Evolutionary conservation across 2,888 invertebrate species (phyloP).

Genomic region (Himalopsyche tibetana): DNA sequence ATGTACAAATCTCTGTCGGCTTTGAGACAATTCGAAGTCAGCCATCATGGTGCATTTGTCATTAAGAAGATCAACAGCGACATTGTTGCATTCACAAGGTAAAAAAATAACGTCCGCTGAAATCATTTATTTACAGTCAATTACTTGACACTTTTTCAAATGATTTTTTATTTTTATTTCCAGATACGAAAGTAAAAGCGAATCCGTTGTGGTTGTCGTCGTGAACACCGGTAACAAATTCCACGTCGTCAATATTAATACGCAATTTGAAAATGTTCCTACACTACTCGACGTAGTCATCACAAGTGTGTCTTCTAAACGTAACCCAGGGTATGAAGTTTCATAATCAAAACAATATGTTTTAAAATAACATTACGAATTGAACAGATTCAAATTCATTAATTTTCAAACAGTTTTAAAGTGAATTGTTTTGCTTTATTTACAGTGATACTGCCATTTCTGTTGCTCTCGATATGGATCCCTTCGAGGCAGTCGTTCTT

Average conservation of each 20-base stretch:
- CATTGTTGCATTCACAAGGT: constrained; percentile 49
- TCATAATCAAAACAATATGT: not conserved
- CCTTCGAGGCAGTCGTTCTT: not conserved
- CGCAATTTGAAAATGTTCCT: not conserved
- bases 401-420: no score
- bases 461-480: not conserved
- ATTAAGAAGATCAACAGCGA: constrained; percentile 58
- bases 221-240: constrained; percentile 29
- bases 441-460: not conserved
- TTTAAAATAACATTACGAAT: no score
- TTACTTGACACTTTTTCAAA: no score
- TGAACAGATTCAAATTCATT: no score
- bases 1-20: constrained; percentile 69
- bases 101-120: not conserved
- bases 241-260: constrained; percentile 3
- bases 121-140: not conserved
- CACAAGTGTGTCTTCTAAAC: not conserved
- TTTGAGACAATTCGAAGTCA: constrained; percentile 67
- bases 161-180: not conserved
- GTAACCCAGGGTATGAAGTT: not conserved
- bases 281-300: not conserved
- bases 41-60: constrained; percentile 67
- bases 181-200: not conserved
- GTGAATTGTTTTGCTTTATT: not conserved
- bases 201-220: not conserved